These are phyloP conservation scores for Watsonalla binaria DNA, from an alignment of 2,888 invertebrate genomes.

Conservation along the genomic window DNA sequence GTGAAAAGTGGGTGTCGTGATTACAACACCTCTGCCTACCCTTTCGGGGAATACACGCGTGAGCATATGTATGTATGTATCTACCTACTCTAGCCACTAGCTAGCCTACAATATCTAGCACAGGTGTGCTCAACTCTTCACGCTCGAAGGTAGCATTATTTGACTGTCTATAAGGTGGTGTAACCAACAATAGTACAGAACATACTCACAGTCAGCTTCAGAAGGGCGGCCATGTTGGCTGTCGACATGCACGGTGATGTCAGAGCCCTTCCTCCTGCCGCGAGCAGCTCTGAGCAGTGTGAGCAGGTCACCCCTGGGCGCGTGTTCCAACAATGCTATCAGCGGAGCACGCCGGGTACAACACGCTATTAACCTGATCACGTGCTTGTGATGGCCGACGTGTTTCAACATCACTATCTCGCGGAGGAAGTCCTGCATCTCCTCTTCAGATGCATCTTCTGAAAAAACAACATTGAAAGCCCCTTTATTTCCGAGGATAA, in stretches of 20 bases:
- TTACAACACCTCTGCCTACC: no score
- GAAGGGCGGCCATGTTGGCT: constrained; percentile 61
- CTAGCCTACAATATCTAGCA: no score
- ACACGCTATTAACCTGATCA: constrained; percentile 86
- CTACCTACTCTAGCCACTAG: no score
- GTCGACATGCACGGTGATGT: constrained; percentile 68
- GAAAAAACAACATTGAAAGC: no score
- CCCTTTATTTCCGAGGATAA: no score
- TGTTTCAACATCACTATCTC: constrained; percentile 89
- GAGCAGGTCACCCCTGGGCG: constrained; percentile 87
- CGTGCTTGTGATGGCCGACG: constrained; percentile 86
- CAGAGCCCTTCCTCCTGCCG: constrained; percentile 50
- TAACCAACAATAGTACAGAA: not conserved
- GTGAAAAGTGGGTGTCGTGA: no score
- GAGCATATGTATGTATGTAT: no score
- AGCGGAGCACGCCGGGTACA: constrained; percentile 84
- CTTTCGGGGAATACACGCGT: no score
- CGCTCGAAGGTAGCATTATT: no score
- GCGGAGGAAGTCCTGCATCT: constrained; percentile 83
- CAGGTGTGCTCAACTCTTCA: no score
- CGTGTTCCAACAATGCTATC: constrained; percentile 87
- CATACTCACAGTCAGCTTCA: constrained; percentile 78
- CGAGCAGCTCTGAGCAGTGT: constrained; percentile 77
- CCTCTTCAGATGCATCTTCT: constrained; percentile 79
- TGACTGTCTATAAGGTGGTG: no score